Base-by-base conservation (phyloP, 2,888 invertebrate species). In the Zhengitettix transpicula region DNA sequence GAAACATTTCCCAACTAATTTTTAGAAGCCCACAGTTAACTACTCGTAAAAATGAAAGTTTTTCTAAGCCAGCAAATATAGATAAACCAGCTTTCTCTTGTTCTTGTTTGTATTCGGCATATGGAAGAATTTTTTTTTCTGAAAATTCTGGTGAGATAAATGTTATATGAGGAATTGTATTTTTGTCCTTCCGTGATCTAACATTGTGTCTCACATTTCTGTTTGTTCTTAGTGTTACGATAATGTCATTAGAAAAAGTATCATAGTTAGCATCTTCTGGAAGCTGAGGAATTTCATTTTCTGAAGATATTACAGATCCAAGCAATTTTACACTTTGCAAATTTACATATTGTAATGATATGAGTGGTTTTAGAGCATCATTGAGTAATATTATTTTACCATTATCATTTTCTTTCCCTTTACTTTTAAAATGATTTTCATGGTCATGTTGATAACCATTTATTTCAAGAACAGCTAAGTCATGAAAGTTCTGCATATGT, bases 1-100 rank as follows among this genome's bases (percentile, higher is more conserved):
- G 80, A 68, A 85, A 83, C 79, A 84, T 81, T 68, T 84, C 82
- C 81, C 83, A 83, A 64, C 81, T 77, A 62, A 84, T 71, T 67
- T 81, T 78, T 63, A 78, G 78, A 55, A 85, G 68, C 62, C 79
- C 75, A 65, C 84, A 84, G 58, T 77, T 74, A 56, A 78, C 77
- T 47, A 84, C 78, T 64, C 83, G 74, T 55, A 85, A 68, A 62
- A 84, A 78, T 61, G 77, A 73, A 52, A 85, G 71, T 63, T 74
- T 74, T 58, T 73, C 71, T 58, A 80, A 73, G 10, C 76, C 77
- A 12, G 75, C 72, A 65, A 81, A 79, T 17, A 74, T 66, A 61
- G 75, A 68, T 62, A 71, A 67, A 40, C 65, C 64, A 40, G 74
- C 71, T 66, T 75, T 72, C 68, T 78, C 72, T 65, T 75, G 69